Evolutionary conservation across 2,797 vertebrate genomes (phyloP).

Genomic region (Eulemur mongoz): DNA sequence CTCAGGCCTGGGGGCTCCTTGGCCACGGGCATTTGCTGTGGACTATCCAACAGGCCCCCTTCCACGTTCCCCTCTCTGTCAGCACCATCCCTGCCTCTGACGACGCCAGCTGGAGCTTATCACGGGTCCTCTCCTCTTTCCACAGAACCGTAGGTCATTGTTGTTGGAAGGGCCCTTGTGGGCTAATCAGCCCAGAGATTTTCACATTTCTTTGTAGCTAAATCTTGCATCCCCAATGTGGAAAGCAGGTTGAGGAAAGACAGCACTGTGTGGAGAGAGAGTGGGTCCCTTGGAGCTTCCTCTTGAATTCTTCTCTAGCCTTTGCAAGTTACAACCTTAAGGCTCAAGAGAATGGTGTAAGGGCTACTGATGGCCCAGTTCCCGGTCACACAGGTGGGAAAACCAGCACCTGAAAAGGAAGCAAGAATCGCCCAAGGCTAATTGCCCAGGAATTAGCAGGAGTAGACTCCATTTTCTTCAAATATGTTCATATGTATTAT

Average conservation of each 20-base stretch:
- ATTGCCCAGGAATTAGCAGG: neutral
- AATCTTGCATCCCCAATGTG: rapidly evolving
- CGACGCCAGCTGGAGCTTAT: neutral
- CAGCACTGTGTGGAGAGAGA: too few species aligned
- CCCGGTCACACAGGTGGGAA: rapidly evolving
- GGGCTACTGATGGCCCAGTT: too few species aligned
- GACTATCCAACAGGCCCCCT: rapidly evolving
- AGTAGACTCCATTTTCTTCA: neutral
- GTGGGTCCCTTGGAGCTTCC: too few species aligned
- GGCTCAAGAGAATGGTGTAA: too few species aligned
- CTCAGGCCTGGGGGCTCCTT: too few species aligned
- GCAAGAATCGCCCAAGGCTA: neutral
- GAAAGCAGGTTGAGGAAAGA: neutral
- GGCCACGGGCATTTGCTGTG: neutral
- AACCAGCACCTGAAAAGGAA: neutral
- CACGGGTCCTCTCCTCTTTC: rapidly evolving
- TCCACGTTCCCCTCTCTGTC: rapidly evolving
- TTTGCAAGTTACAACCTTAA: neutral
- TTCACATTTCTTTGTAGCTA: neutral
- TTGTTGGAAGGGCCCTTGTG: too few species aligned
- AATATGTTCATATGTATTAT: neutral
- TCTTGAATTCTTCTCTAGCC: neutral
- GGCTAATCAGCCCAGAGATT: rapidly evolving
- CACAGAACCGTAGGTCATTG: rapidly evolving
- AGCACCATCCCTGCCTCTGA: neutral